Evolutionary conservation across 1,140 invertebrate species (phyloP), one percentile per base, ranked within the genome.

Genomic region (Danaus melanippus): DNA sequence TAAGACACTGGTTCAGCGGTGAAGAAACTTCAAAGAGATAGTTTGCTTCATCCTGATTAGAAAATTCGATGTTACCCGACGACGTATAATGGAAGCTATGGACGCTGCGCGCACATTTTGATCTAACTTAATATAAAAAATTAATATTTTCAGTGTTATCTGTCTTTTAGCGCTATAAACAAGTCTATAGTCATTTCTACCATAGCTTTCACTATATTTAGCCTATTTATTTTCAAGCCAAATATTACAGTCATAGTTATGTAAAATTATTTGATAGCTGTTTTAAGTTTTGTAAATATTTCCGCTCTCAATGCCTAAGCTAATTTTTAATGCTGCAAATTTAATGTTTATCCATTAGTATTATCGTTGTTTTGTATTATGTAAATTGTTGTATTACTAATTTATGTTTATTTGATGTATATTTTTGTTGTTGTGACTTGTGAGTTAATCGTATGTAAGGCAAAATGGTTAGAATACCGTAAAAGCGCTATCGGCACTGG

Each of bases 151-250:
- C 55, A 62, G 47, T 59, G 53, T 59, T 32, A 32, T 32, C 21
- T 32, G 21, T 32, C 21, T 32, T 32, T 32, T 62, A 55, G 48
- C 59, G 40, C 49, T 52, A 56, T 48, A 51, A 52, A 44, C 52
- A 56, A 56, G 12, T 39, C 42, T 9, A 15, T 60, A 48, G 10
- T 50, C 46, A 58, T 60, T 58, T 58, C 54, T 15, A 41, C 60
- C 76, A 84, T 84, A 84, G 80, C 80, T 84, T 83, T 84, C 80
- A 78, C 69, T 81, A 84, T 81, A 84, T 79, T 54, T 79, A 86
- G 71, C 70, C 69, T 83, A 86, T 83, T 84, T 84, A 84, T 86
- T 83, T 83, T 74, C 82, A 86, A 86, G 77, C 83, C 83, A 86
- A 86, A 86, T 84, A 86, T 76, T 86, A 86, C 74, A 86, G 83